Evolutionary conservation across 2,797 vertebrate species (phyloP), one percentile per base, ranked within the genome.

Genomic region (Liparis tanakae): DNA sequence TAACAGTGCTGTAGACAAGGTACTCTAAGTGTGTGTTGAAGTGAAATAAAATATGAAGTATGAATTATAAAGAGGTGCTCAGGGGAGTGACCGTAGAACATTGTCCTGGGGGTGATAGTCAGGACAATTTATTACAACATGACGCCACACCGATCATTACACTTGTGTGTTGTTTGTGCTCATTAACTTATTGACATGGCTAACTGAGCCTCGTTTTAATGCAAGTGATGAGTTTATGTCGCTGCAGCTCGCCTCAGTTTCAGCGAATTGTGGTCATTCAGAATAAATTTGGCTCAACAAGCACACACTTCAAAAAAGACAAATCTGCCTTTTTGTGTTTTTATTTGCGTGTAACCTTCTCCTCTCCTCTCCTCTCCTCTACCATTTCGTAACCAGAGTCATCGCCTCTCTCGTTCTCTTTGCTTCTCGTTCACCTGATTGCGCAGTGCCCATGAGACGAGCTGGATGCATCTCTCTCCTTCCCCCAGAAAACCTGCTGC

Each of bases 401-500:
- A 7, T 62, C 50, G 30, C 58, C 72, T 74, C 79, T 82, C 86
- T 86, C 66, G 83, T 85, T 87, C 81, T 84, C 74, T 80, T 78
- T 72, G 25, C 84, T 86, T 88, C 88, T 90, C 78, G 82, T 92
- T 92, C 91, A 91, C 90, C 91, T 91, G 90, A 91, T 91, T 89
- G 84, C 85, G 59, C 82, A 56, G 74, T 81, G 84, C 90, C 84
- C 80, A 81, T 88, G 88, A 91, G 90, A 89, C 71, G 78, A 85
- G 90, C 74, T 86, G 87, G 82, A 81, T 86, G 79, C 74, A 78
- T 90, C 87, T 92, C 79, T 92, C 79, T 85, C 81, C 85, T 85
- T 83, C 81, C 87, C 87, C 82, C 88, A 89, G 86, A 88, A 91
- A 93, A 92, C 90, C 91, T 92, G 88, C 91, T 90, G 90, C 86